Evolutionary conservation across 2,888 invertebrate genomes (phyloP).

Genomic region (Eutolmus rufibarbis): DNA sequence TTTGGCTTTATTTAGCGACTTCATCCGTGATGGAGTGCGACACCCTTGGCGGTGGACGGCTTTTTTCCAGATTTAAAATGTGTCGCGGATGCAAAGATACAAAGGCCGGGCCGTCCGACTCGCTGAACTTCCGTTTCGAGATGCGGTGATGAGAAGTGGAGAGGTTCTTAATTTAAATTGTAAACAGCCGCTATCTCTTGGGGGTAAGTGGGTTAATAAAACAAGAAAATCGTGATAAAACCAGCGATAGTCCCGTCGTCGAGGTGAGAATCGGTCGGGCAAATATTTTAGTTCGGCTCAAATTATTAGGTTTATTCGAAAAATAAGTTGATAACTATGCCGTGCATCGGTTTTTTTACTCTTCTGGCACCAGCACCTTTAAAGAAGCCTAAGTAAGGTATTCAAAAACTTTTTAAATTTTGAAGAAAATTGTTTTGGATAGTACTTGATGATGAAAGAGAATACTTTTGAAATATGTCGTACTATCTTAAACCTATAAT

Average conservation of each 20-base stretch:
- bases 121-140: background rate
- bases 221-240: background rate
- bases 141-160: background rate
- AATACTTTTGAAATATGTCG: no score
- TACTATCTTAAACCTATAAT: no score
- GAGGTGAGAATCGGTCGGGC: background rate
- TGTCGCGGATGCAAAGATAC: background rate
- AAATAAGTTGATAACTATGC: background rate
- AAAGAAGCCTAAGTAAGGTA: no score
- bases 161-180: background rate
- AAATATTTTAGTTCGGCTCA: background rate
- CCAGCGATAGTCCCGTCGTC: background rate
- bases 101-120: background rate
- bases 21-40: background rate
- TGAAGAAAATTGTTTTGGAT: no score
- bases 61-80: background rate
- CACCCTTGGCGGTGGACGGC: background rate
- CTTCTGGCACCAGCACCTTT: no score
- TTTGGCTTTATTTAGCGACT: background rate
- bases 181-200: background rate
- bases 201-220: background rate
- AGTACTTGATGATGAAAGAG: no score
- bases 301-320: background rate
- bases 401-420: no score
- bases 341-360: background rate